Evolutionary conservation across 1,140 invertebrate species (phyloP), one percentile per base, ranked within the genome.

Genomic region (Heliconius melpomene): DNA sequence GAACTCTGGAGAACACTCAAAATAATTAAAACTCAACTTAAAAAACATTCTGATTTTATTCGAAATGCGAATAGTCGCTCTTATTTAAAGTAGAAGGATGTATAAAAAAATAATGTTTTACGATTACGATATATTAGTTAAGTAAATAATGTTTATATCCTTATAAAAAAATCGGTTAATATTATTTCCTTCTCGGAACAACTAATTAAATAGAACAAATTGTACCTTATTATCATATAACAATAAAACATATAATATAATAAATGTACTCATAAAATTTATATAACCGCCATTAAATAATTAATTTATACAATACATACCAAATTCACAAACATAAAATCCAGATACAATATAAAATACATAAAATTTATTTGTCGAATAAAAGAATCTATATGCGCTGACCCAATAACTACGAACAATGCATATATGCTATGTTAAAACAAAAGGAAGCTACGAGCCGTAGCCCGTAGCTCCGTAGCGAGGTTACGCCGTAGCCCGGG

Each of bases 401-500:
- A 93, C 91, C 91, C 82, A 91, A 89, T 91, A 89, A 89, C 72
- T 82, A 88, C 75, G 75, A 85, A 90, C 88, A 83, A 87, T 86
- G 81, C 82, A 82, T 86, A 78, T 84, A 86, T 86, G 83, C 80
- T 84, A 84, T 83, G 87, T 87, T 89, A 86, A 91, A 90, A 92
- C 91, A 91, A 90, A 88, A 89, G 87, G 91, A 91, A 90, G 89
- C 90, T 90, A 90, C 89, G 86, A 79, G 84, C 84, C 87, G 88
- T 88, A 87, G 85, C 83, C 72, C 88, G 89, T 88, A 90, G 87
- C 88, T 88, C 79, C 90, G 92, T 92, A 92, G 91, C 88, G 90
- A 84, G 89, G 91, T 91, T 91, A 92, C 92, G 90, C 75, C 91
- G 91, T 90, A 91, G 91, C 90, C 86, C 89, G 90, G 90, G 90